These are phyloP conservation scores for Pluvialis apricaria DNA, from an alignment of 2,113 vertebrate species.

Conservation along the genomic window DNA sequence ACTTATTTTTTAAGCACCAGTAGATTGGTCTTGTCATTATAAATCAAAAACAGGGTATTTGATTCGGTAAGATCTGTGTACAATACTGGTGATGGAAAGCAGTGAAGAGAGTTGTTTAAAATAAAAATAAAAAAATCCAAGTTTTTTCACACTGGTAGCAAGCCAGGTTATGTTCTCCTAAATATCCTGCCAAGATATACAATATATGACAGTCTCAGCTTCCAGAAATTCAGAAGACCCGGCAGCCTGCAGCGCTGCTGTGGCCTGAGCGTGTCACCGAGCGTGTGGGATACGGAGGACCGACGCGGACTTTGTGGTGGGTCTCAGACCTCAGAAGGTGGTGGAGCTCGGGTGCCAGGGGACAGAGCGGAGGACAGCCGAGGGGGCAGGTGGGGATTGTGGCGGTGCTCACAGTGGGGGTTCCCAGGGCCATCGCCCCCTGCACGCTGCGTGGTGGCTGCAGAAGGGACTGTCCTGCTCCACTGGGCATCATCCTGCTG, in stretches of 20 bases:
- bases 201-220: background rate
- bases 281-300: background rate
- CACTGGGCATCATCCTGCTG: background rate
- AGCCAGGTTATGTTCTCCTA: constrained; percentile 6
- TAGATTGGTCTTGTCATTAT: background rate
- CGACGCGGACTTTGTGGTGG: background rate
- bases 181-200: constrained; percentile 31
- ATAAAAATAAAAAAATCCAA: background rate
- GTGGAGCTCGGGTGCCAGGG: background rate
- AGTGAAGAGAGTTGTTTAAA: constrained; percentile 9
- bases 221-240: background rate
- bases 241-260: background rate
- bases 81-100: background rate
- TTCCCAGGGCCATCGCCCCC: background rate
- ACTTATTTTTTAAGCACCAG: background rate
- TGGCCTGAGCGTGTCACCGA: background rate
- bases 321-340: background rate
- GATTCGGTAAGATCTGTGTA: background rate
- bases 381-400: background rate
- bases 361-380: background rate
- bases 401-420: no score
- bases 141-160: background rate
- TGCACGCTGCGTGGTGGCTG: accelerated
- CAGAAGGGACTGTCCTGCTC: background rate
- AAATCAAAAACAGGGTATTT: background rate